A percentile compares a stretch with the other conserved stretches of the same genome.
Evolutionary conservation across 2,888 invertebrate species (phyloP).

Genomic region (Ectemnius continuus): DNA sequence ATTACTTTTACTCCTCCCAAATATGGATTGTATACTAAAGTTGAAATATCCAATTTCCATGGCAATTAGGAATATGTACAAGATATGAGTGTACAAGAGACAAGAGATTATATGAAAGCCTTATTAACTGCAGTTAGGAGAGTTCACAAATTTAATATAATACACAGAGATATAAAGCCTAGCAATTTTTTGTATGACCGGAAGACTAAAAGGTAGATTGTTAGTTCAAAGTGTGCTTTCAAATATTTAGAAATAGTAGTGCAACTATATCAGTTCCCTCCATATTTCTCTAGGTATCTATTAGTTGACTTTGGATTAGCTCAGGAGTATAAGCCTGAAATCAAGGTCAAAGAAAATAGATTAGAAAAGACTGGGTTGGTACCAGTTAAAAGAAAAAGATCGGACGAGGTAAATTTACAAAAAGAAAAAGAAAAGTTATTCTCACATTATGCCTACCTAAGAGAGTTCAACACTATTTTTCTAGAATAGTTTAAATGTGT

Average conservation of each 20-base stretch:
- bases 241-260: too few species aligned
- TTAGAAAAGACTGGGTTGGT: constrained; percentile 28
- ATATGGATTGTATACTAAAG: not conserved
- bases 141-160: constrained; percentile 91
- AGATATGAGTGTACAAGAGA: constrained; percentile 85
- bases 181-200: constrained; percentile 94
- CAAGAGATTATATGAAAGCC: constrained; percentile 89
- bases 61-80: constrained; percentile 85
- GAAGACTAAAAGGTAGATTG: constrained; percentile 80
- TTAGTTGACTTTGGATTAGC: constrained; percentile 95
- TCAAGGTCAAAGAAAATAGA: constrained; percentile 46
- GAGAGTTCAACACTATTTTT: constrained; percentile 20
- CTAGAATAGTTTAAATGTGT: constrained; percentile 60
- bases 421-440: constrained; percentile 9
- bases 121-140: constrained; percentile 87
- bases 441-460: not conserved
- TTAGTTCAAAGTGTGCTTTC: too few species aligned
- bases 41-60: constrained; percentile 18
- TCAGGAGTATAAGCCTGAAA: constrained; percentile 80
- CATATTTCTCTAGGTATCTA: constrained; percentile 81
- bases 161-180: constrained; percentile 94
- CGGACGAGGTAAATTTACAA: constrained; percentile 66
- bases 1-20: constrained; percentile 52
- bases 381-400: constrained; percentile 64
- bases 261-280: not conserved